A percentile compares a stretch with the other conserved stretches of the same genome.
Evolutionary conservation across 2,888 invertebrate species (phyloP).

Genomic region (Petrolisthes manimaculis): DNA sequence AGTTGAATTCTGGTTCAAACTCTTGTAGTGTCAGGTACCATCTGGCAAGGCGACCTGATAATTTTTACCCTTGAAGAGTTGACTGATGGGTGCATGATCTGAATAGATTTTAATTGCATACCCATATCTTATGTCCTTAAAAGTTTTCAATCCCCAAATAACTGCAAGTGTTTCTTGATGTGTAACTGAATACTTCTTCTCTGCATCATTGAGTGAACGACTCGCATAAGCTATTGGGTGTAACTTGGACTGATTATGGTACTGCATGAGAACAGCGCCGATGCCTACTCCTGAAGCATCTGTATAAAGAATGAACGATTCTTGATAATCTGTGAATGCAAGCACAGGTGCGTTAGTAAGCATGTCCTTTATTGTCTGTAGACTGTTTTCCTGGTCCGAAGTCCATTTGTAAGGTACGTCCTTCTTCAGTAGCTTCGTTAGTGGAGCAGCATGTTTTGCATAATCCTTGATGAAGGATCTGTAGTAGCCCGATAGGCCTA

Average conservation of each 20-base stretch:
- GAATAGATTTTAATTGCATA: background rate
- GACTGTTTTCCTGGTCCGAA: background rate
- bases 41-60: background rate
- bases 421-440: background rate
- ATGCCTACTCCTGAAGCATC: background rate
- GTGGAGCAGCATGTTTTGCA: background rate
- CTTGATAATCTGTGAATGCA: background rate
- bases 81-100: background rate
- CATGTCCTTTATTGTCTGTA: background rate
- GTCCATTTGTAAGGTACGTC: background rate
- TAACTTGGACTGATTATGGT: background rate
- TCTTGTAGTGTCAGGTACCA: background rate
- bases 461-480: background rate
- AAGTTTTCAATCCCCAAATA: background rate
- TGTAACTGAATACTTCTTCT: background rate
- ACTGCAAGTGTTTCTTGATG: background rate
- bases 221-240: background rate
- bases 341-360: background rate
- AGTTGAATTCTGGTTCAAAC: background rate
- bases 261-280: background rate
- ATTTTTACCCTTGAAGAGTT: background rate
- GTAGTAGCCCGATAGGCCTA: background rate
- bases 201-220: background rate
- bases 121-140: background rate
- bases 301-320: background rate